These are phyloP conservation scores for Drusus annulatus DNA, from an alignment of 1,140 invertebrate species.

Conservation along the genomic window DNA sequence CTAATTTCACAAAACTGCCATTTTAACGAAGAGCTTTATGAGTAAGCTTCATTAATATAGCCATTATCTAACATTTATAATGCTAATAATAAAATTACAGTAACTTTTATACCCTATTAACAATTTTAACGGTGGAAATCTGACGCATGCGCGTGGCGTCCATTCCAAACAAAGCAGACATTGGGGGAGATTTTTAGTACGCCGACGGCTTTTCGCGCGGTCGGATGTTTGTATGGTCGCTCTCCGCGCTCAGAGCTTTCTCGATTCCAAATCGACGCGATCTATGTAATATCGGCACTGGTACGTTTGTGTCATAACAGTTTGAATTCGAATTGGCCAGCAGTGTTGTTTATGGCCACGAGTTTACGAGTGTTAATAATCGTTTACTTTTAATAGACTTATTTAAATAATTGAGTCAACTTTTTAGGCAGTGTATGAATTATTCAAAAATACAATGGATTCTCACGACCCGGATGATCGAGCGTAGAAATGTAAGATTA, in stretches of 20 bases:
- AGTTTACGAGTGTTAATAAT: constrained; percentile 11
- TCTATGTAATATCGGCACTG: neutral
- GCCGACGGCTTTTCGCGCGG: constrained; percentile 7
- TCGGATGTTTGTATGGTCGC: neutral
- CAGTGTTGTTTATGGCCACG: neutral
- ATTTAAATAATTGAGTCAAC: neutral
- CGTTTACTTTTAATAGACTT: neutral
- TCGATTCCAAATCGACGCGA: neutral
- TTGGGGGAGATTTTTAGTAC: constrained; percentile 26
- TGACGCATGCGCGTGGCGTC: neutral
- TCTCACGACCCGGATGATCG: neutral
- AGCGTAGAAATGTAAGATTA: neutral
- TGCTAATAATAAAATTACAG: neutral
- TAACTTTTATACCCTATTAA: neutral
- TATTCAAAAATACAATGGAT: neutral
- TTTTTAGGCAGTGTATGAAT: constrained; percentile 4
- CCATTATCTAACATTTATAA: too few species aligned
- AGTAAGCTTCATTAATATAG: too few species aligned
- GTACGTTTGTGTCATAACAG: neutral
- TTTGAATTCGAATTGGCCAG: neutral
- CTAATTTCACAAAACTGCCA: too few species aligned
- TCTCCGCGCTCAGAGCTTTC: neutral
- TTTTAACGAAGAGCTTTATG: too few species aligned
- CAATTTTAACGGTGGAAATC: constrained; percentile 6
- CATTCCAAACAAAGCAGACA: constrained; percentile 21